Conservation (phyloP, 2,888 invertebrate genomes). For the Ophraella communa region DNA sequence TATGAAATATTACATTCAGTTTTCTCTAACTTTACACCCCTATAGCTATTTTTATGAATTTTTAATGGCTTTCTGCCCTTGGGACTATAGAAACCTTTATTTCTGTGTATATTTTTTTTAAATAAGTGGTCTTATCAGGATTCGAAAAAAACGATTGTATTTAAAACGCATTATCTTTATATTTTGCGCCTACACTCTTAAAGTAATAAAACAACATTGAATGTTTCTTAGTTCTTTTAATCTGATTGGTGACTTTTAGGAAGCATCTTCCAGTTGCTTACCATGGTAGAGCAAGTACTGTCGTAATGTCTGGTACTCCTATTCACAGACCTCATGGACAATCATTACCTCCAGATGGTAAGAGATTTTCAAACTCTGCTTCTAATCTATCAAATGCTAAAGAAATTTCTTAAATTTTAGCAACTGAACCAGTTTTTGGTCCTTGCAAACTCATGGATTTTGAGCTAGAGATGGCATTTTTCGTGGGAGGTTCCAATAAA, state of each 20-base stretch:
- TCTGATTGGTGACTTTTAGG: background rate
- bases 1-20: too few relatives aligned
- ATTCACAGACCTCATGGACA: constrained; percentile 92
- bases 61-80: too few relatives aligned
- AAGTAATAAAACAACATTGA: too few relatives aligned
- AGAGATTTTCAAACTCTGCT: background rate
- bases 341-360: constrained; percentile 81
- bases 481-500: constrained; percentile 87
- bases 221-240: too few relatives aligned
- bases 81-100: too few relatives aligned
- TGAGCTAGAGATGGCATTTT: constrained; percentile 97
- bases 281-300: constrained; percentile 95
- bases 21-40: too few relatives aligned
- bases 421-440: constrained; percentile 82
- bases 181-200: background rate
- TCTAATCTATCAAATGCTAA: background rate
- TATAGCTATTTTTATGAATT: too few relatives aligned
- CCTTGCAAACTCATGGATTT: constrained; percentile 91
- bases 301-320: constrained; percentile 93
- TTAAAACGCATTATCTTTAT: too few relatives aligned
- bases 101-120: too few relatives aligned
- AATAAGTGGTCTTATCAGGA: too few relatives aligned
- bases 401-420: constrained; percentile 52
- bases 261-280: constrained; percentile 96
- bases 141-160: too few relatives aligned